These are phyloP conservation scores for Habroteleia sp. DNA, from an alignment of 2,888 invertebrate genomes.

Conservation along the genomic window DNA sequence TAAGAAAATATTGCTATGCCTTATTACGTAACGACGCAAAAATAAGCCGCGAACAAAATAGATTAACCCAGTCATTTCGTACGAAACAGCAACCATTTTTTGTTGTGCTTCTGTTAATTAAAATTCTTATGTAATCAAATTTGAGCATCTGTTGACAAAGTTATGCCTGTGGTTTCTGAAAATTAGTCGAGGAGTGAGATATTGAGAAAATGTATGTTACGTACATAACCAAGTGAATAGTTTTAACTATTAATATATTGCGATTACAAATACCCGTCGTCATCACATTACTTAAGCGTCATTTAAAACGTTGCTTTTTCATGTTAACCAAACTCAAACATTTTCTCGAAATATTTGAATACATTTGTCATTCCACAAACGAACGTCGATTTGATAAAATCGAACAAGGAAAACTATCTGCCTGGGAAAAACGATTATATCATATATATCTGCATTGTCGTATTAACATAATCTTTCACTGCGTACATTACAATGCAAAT, in stretches of 20 bases:
- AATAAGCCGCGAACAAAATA: constrained; percentile 30
- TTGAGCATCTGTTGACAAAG: constrained; percentile 53
- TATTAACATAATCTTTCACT: constrained; percentile 51
- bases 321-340: constrained; percentile 10
- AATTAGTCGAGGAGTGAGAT: constrained; percentile 27
- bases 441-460: constrained; percentile 19
- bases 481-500: constrained; percentile 21
- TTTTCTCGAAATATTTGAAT: constrained; percentile 17
- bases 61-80: constrained; percentile 17
- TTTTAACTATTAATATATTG: constrained; percentile 18
- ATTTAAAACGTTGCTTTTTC: constrained; percentile 9
- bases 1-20: constrained; percentile 50
- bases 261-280: too few species aligned
- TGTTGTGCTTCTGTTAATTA: constrained; percentile 39
- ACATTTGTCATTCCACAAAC: constrained; percentile 35
- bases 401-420: constrained; percentile 11
- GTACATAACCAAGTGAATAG: not conserved
- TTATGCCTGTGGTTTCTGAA: constrained; percentile 26
- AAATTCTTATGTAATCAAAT: constrained; percentile 53
- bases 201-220: constrained; percentile 1
- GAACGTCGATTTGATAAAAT: constrained; percentile 52
- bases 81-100: constrained; percentile 39
- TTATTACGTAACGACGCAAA: constrained; percentile 50
- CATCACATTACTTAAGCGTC: constrained; percentile 14
- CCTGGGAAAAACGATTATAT: constrained; percentile 25